Evolutionary conservation across 2,113 vertebrate genomes (phyloP).

Genomic region (Upupa epops): DNA sequence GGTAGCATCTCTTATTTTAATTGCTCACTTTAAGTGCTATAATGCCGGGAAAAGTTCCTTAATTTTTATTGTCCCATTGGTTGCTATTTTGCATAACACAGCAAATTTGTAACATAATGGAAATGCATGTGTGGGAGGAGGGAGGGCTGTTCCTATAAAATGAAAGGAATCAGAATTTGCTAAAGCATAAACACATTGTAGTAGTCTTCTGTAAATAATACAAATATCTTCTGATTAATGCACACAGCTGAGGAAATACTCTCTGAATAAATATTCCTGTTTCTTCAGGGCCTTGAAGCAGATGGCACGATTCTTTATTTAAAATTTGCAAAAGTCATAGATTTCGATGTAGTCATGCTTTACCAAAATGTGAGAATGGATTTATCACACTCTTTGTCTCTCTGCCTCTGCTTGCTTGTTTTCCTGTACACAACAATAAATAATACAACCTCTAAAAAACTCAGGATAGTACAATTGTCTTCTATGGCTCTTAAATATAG

Average conservation of each 20-base stretch:
- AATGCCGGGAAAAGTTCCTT: constrained; percentile 47
- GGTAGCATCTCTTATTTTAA: constrained; percentile 49
- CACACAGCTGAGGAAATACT: neutral
- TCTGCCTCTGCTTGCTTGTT: neutral
- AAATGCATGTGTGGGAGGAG: constrained; percentile 4
- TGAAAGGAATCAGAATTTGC: constrained; percentile 12
- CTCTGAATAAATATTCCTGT: neutral
- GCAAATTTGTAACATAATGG: constrained; percentile 35
- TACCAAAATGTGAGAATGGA: neutral
- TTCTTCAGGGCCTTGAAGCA: constrained; percentile 23
- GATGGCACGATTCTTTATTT: constrained; percentile 45
- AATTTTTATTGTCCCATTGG: constrained; percentile 45
- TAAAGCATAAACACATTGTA: neutral
- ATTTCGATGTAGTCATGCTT: neutral
- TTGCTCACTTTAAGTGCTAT: constrained; percentile 8
- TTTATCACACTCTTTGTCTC: neutral
- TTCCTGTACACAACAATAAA: neutral
- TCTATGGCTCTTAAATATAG: neutral
- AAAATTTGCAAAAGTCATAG: constrained; percentile 19
- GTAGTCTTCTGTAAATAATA: neutral
- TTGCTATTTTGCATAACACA: constrained; percentile 18
- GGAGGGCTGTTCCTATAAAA: neutral
- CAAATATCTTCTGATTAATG: constrained; percentile 1
- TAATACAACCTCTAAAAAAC: neutral
- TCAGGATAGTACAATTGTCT: neutral